Evolutionary conservation across 2,113 vertebrate species (phyloP).

Genomic region (Amphiprion percula): DNA sequence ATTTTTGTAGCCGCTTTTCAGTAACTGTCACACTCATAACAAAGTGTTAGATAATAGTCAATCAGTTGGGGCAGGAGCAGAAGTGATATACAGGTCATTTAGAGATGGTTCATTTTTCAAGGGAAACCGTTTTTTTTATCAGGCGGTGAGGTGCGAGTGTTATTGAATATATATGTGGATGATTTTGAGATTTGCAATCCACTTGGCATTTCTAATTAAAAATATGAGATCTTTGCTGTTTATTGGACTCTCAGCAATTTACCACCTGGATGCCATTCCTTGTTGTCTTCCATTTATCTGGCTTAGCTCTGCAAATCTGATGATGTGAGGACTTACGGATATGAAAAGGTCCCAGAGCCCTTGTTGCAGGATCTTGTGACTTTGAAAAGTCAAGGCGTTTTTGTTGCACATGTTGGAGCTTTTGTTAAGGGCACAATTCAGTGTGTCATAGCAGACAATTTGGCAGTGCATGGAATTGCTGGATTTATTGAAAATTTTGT

Average conservation of each 20-base stretch:
- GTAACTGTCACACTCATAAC: no score
- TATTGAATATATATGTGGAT: no score
- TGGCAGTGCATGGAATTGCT: conserved; percentile 12
- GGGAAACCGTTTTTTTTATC: no score
- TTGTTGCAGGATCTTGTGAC: conserved; percentile 4
- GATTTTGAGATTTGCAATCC: conserved; percentile 4
- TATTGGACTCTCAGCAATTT: conserved; percentile 17
- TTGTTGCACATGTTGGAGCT: conserved; percentile 10
- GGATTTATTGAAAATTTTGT: conserved; percentile 16
- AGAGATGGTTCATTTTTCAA: no score
- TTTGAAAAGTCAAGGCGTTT: conserved; percentile 3
- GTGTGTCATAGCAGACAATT: conserved; percentile 17
- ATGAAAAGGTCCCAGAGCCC: background rate
- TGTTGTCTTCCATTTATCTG: conserved; percentile 12
- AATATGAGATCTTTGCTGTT: conserved; percentile 3
- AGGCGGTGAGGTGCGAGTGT: no score
- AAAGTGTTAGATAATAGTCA: no score
- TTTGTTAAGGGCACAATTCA: conserved; percentile 24
- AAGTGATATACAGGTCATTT: no score
- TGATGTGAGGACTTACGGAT: background rate
- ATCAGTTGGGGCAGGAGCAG: no score
- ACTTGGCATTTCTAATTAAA: conserved; percentile 12
- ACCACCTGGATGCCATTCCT: conserved; percentile 5
- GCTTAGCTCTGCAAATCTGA: conserved; percentile 3
- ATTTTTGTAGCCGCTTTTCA: background rate